Base-by-base conservation (phyloP, 2,888 invertebrate genomes). In the Drosophila fulvimacula region DNA sequence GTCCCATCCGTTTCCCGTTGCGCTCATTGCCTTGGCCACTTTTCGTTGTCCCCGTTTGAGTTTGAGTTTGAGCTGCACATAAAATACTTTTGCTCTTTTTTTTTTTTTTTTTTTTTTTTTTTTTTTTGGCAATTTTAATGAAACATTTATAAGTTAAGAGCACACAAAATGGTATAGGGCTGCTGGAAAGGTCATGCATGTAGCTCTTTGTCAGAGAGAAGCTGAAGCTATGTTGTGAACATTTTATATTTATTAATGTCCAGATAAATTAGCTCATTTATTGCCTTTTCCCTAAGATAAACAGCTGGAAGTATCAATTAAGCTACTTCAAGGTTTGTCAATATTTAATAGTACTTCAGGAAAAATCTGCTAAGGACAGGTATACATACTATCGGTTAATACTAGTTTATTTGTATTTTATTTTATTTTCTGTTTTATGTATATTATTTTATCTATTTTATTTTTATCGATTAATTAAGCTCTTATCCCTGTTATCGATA, bases 121-220 rank as follows among this genome's bases (percentile, higher is more conserved):
- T 27, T n/a, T n/a, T 30, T 46, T 79, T 74, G 79, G 49, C 53
- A 52, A 79, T 76, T 79, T 74, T 63, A 76, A 79, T 79, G 66
- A 79, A 76, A 79, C 63, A 66, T 70, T 73, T 77, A 78, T 69
- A 73, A 65, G 56, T 62, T 59, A 55, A 77, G 69, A 30, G 32
- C 17, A 7, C 30, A 30, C 30, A 48, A 21, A 36, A n/a, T 13
- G 24, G 32, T 1, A 32, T 11, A 32, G 6, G 32, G 32, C 55
- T 34, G 58, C 38, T 59, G 36, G 34, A 58, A 58, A 57, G 46
- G 24, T 39, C 17, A 17, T 24, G 24, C n/a, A 24, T 44, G 44
- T 44, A 5, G 19, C 5, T 9, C 0, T 19, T 11, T 11, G 41
- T 5, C 19, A 11, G 24, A 15, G 24, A 44, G 44, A 9, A 24